phyloP scores from a whole-genome alignment of 2,888 invertebrate genomes.

The Synergus umbraculus region DNA sequence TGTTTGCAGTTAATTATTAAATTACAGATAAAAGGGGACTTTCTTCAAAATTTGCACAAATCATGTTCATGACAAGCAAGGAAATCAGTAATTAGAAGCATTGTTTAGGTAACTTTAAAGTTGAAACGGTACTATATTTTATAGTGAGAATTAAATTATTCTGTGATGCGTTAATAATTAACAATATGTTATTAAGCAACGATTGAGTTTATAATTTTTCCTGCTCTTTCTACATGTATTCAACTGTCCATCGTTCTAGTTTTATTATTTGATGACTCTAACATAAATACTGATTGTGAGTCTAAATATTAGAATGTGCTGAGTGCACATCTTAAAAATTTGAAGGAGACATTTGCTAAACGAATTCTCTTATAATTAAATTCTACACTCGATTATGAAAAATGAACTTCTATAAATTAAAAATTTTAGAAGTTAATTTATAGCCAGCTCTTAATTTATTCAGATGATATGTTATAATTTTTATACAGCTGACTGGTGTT shows the following conservation, averaged over 20 bases:
- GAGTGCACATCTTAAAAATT: neutral
- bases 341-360: neutral
- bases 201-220: no score
- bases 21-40: neutral
- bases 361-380: neutral
- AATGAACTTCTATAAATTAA: neutral
- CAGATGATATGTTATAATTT: no score
- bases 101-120: no score
- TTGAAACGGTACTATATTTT: no score
- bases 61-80: neutral
- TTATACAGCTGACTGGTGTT: neutral
- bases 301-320: neutral
- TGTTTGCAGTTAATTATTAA: neutral
- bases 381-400: no score
- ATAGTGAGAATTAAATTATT: no score
- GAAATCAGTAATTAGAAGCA: neutral
- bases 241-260: neutral
- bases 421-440: neutral
- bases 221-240: neutral
- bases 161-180: no score
- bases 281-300: neutral
- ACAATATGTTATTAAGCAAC: no score
- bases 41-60: neutral
- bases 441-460: no score
- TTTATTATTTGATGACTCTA: neutral